These are phyloP conservation scores for Drosophila bunnanda DNA, from an alignment of 2,888 invertebrate genomes.

Conservation along the genomic window DNA sequence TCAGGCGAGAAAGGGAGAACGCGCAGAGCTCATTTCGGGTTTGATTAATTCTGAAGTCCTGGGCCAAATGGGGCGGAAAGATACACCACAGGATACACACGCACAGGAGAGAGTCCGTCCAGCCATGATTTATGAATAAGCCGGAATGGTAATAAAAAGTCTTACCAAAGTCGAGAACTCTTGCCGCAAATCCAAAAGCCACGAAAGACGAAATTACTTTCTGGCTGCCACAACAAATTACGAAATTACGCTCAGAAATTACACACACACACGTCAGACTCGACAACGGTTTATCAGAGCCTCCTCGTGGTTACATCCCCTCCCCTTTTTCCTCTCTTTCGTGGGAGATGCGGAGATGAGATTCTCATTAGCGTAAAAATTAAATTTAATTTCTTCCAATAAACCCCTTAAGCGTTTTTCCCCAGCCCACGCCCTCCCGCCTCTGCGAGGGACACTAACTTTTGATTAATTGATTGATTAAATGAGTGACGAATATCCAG, in stretches of 20 bases:
- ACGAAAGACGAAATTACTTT: slow-evolving; percentile 39
- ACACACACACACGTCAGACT: slow-evolving; percentile 1
- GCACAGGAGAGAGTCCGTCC: not conserved
- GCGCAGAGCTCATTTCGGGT: not conserved
- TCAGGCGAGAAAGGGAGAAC: not conserved
- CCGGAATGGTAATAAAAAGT: slow-evolving; percentile 24
- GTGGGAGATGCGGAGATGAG: slow-evolving; percentile 3
- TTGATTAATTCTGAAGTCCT: slow-evolving; percentile 21
- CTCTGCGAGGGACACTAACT: slow-evolving; percentile 6
- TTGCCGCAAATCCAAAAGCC: slow-evolving; percentile 45
- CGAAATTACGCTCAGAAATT: slow-evolving; percentile 31
- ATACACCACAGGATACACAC: not conserved
- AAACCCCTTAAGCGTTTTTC: slow-evolving; percentile 18
- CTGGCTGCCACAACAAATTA: slow-evolving; percentile 36
- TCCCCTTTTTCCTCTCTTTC: too few relatives aligned
- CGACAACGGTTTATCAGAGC: slow-evolving; percentile 19
- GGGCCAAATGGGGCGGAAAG: slow-evolving; percentile 4
- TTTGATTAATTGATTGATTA: slow-evolving; percentile 62
- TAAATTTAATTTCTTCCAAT: slow-evolving; percentile 39
- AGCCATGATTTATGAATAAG: slow-evolving; percentile 47
- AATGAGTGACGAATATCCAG: slow-evolving; percentile 44
- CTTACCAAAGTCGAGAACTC: slow-evolving; percentile 27
- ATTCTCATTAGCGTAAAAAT: slow-evolving; percentile 41
- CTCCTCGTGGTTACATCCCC: slow-evolving; percentile 1
- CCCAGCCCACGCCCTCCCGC: not conserved